Conservation (phyloP, 2,113 vertebrate species). For the Onychorhynchus coronatus region DNA sequence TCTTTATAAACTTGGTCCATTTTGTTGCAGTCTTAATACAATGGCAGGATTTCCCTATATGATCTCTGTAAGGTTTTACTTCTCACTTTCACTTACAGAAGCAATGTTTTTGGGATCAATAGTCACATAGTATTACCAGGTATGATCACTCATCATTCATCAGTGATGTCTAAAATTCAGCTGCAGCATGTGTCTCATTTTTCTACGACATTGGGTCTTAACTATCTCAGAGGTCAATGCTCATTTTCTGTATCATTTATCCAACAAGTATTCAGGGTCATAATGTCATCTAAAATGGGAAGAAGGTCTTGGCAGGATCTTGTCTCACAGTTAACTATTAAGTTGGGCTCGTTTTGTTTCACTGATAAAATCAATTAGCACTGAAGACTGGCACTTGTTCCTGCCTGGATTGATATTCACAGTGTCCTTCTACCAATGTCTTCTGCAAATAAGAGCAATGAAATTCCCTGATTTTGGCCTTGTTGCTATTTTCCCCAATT, state of each 20-base stretch:
- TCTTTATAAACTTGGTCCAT: background rate
- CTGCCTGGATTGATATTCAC: background rate
- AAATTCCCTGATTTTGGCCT: background rate
- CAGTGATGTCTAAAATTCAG: background rate
- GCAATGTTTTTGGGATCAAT: background rate
- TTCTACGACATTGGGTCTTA: background rate
- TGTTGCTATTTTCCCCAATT: background rate
- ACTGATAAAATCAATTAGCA: constrained; percentile 4
- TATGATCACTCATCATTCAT: background rate
- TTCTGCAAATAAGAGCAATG: background rate
- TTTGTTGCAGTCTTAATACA: background rate
- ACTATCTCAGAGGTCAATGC: background rate
- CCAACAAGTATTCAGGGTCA: background rate
- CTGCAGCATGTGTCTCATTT: background rate
- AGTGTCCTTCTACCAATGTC: background rate
- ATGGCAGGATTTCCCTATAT: background rate
- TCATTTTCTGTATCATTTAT: constrained; percentile 1
- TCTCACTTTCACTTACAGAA: background rate
- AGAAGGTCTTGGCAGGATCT: background rate
- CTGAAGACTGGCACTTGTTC: background rate
- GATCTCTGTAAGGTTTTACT: background rate
- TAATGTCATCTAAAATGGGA: background rate
- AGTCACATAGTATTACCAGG: background rate
- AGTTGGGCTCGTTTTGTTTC: background rate
- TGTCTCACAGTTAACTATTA: background rate